Conservation (phyloP, 2,797 vertebrate genomes). For the Fundulus diaphanus region DNA sequence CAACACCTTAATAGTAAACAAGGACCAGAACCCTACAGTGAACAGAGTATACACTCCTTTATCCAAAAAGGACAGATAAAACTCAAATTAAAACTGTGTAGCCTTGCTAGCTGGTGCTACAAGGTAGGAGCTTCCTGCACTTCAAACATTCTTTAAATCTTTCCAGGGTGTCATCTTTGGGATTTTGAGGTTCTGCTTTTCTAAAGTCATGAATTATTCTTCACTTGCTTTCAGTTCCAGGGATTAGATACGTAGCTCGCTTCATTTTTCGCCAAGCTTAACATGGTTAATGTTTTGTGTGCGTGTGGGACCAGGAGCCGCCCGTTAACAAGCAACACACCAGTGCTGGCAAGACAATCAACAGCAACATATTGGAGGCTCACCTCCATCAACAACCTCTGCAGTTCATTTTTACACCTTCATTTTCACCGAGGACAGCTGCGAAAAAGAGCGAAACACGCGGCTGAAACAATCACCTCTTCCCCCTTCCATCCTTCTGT, state of each 20-base stretch:
- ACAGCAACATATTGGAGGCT: not conserved
- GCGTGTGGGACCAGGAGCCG: not conserved
- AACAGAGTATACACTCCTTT: not conserved
- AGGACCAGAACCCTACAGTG: not conserved
- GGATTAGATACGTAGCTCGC: too few species aligned
- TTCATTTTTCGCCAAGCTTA: not conserved
- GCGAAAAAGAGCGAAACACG: not conserved
- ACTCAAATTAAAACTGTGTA: not conserved
- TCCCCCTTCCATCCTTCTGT: not conserved
- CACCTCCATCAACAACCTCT: not conserved
- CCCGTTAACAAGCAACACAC: not conserved
- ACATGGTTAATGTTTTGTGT: too few species aligned
- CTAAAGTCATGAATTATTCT: too few species aligned
- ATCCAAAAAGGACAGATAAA: not conserved
- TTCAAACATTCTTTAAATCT: too few species aligned
- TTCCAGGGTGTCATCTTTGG: too few species aligned
- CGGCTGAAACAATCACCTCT: not conserved
- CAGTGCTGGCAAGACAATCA: constrained; percentile 1
- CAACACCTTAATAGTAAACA: not conserved
- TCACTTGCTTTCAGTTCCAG: too few species aligned
- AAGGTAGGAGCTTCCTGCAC: not conserved
- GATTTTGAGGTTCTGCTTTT: too few species aligned
- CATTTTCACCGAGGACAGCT: not conserved
- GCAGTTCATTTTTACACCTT: not conserved
- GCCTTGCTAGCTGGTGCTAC: not conserved